phyloP scores from a whole-genome alignment of 2,888 invertebrate genomes.

The Keiferia lycopersicella region DNA sequence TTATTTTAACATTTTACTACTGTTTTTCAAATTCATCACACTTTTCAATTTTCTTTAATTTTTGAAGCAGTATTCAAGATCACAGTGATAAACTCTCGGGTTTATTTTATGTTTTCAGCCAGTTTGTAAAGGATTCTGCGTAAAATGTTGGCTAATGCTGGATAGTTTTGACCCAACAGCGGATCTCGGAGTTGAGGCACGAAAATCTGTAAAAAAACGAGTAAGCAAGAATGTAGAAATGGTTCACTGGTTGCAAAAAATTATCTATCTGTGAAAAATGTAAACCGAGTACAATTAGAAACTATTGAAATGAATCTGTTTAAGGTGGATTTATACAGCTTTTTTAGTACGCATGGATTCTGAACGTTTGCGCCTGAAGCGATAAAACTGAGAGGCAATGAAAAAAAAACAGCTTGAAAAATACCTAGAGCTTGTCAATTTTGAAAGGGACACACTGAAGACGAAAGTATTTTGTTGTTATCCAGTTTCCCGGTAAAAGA shows the following conservation, averaged over 20 bases:
- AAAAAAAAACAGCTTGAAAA: neutral
- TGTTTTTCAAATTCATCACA: no score
- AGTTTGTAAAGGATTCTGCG: constrained; percentile 59
- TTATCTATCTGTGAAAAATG: no score
- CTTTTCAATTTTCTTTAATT: neutral
- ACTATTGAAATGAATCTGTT: no score
- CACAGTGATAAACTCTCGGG: no score
- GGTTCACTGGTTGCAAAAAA: neutral
- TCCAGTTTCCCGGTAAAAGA: neutral
- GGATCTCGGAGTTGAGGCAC: constrained; percentile 68
- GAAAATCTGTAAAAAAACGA: constrained; percentile 51
- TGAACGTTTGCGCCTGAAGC: no score
- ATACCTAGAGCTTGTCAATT: constrained; percentile 1
- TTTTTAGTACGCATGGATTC: neutral
- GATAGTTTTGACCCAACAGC: constrained; percentile 68
- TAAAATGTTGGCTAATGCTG: constrained; percentile 56
- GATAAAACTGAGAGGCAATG: neutral
- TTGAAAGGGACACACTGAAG: neutral
- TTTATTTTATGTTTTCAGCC: constrained; percentile 56
- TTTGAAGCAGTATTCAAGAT: no score
- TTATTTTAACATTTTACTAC: no score
- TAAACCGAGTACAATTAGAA: no score
- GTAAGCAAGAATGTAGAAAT: neutral
- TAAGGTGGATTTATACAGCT: neutral
- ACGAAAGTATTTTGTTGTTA: neutral